These are phyloP conservation scores for Lethocerus indicus DNA, from an alignment of 1,140 invertebrate species.

Conservation along the genomic window DNA sequence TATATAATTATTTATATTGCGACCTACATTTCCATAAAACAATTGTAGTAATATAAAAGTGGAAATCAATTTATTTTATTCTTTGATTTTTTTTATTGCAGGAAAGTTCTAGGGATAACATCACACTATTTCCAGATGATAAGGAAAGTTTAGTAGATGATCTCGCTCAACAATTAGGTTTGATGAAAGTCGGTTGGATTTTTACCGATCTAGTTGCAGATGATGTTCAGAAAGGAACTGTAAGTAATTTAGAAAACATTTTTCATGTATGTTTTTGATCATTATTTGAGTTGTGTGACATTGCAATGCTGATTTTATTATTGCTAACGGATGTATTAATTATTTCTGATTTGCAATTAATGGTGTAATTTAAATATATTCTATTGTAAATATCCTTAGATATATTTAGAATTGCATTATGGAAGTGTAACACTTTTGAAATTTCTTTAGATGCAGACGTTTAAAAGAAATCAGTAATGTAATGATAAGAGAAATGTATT, in stretches of 20 bases:
- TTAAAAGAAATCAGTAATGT: no score
- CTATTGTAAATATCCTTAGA: no score
- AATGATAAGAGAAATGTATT: no score
- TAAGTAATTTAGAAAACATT: conserved; percentile 26
- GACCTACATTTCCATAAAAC: not conserved
- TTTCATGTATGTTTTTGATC: not conserved
- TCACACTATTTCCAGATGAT: conserved; percentile 56
- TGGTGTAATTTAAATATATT: no score
- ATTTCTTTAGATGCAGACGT: no score
- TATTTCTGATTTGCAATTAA: no score
- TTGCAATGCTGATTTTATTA: no score
- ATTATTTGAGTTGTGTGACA: not conserved
- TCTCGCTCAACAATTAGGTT: conserved; percentile 61
- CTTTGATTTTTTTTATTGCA: conserved; percentile 18
- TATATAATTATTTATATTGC: not conserved
- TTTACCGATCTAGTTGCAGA: conserved; percentile 93
- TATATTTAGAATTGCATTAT: no score
- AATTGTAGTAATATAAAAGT: not conserved
- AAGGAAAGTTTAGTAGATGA: conserved; percentile 52
- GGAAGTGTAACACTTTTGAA: no score
- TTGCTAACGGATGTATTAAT: no score
- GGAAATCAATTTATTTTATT: not conserved
- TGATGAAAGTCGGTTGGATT: conserved; percentile 89
- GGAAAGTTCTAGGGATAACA: conserved; percentile 49
- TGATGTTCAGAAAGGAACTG: conserved; percentile 74